Percentiles rank a stretch among this genome's conserved stretches.
phyloP scores from a whole-genome alignment of 2,113 vertebrate genomes.

The Heterotilapia buettikoferi region DNA sequence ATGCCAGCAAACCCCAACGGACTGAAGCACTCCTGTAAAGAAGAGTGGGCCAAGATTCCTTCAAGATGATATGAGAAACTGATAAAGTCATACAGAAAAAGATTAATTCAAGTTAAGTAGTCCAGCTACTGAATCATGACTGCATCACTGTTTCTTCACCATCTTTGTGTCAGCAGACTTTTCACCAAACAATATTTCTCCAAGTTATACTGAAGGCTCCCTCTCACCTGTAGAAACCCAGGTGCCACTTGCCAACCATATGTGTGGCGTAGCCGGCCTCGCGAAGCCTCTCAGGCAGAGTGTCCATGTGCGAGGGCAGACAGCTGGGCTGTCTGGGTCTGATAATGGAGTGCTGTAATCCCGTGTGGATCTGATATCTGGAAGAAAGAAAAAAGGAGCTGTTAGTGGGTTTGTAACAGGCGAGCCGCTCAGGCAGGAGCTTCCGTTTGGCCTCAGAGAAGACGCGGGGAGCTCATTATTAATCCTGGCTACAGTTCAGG shows the following conservation, averaged over 20 bases:
- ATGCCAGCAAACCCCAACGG: neutral
- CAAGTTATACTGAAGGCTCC: fast-evolving
- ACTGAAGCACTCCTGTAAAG: neutral
- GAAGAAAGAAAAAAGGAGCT: neutral
- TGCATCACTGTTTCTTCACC: neutral
- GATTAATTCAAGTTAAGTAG: neutral
- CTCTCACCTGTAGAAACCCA: slow-evolving; percentile 85
- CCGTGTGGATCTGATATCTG: slow-evolving; percentile 95
- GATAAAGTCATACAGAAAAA: neutral
- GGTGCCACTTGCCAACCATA: slow-evolving; percentile 97
- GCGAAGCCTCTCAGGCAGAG: slow-evolving; percentile 86
- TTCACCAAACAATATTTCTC: neutral
- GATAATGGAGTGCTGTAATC: slow-evolving; percentile 95
- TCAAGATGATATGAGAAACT: neutral
- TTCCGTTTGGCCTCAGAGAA: neutral
- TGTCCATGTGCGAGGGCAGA: slow-evolving; percentile 82
- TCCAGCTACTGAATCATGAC: neutral
- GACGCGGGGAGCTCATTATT: neutral
- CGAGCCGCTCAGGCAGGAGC: neutral
- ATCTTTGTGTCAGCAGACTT: neutral
- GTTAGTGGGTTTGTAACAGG: neutral
- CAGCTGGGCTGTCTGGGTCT: slow-evolving; percentile 91
- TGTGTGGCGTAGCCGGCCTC: slow-evolving; percentile 87
- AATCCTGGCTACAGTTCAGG: neutral
- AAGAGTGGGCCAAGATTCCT: neutral